Evolutionary conservation across 2,113 vertebrate species (phyloP).

Genomic region (Porphyrio hochstetteri): DNA sequence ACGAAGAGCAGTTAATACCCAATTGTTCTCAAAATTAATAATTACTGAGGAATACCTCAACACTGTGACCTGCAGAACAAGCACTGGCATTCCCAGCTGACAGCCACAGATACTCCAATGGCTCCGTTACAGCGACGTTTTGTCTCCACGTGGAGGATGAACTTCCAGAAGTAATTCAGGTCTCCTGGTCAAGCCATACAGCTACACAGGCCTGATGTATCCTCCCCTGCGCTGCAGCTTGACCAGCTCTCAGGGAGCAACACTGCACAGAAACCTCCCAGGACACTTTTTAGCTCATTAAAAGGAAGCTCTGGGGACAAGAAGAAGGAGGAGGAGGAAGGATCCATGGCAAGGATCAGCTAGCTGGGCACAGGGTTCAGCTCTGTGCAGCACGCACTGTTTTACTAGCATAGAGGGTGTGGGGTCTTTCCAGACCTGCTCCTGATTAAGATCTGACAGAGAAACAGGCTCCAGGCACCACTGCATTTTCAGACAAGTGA

Average conservation of each 20-base stretch:
- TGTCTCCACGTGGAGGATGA: not conserved
- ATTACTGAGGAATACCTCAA: not conserved
- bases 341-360: not conserved
- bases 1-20: not conserved
- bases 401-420: not conserved
- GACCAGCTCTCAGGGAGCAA: not conserved
- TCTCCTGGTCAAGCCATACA: not conserved
- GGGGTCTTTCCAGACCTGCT: not conserved
- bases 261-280: not conserved
- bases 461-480: not conserved
- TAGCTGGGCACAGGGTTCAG: not conserved
- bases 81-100: not conserved
- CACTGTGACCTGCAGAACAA: not conserved
- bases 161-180: not conserved
- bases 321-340: not conserved
- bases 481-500: not conserved
- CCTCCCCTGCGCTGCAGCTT: fast-evolving
- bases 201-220: not conserved
- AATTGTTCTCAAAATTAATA: not conserved
- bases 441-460: not conserved
- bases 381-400: not conserved
- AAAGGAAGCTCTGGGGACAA: not conserved
- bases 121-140: not conserved
- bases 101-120: not conserved
- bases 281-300: not conserved